phyloP scores from a whole-genome alignment of 2,888 invertebrate species.

The Eremobia ochroleuca region DNA sequence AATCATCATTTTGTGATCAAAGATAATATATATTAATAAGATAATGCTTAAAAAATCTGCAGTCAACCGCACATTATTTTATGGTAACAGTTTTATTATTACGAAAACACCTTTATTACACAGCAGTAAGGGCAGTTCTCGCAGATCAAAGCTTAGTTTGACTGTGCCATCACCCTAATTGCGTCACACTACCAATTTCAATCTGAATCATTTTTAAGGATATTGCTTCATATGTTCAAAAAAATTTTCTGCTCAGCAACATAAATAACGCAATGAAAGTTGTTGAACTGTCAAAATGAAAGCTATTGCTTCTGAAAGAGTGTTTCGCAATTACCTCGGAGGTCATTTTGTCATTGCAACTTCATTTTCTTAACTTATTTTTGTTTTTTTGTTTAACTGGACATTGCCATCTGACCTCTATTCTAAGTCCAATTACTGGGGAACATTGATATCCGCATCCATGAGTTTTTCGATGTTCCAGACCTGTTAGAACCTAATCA shows the following conservation, averaged over 20 bases:
- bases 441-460: not conserved
- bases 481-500: not conserved
- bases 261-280: too few species aligned
- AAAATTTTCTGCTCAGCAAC: too few species aligned
- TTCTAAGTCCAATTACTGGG: constrained; percentile 6
- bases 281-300: too few species aligned
- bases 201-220: too few species aligned
- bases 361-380: not conserved
- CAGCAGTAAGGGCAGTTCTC: not conserved
- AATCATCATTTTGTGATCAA: not conserved
- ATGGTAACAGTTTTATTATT: not conserved
- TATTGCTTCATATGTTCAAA: too few species aligned
- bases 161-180: too few species aligned
- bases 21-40: not conserved
- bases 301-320: too few species aligned
- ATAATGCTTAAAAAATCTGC: too few species aligned
- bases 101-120: not conserved
- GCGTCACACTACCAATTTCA: too few species aligned
- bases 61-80: not conserved
- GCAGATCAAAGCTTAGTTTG: not conserved
- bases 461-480: not conserved
- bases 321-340: too few species aligned
- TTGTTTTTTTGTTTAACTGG: not conserved
- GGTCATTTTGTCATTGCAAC: not conserved
- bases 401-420: not conserved